These are phyloP conservation scores for Meganola albula DNA, from an alignment of 2,888 invertebrate species.

Conservation along the genomic window DNA sequence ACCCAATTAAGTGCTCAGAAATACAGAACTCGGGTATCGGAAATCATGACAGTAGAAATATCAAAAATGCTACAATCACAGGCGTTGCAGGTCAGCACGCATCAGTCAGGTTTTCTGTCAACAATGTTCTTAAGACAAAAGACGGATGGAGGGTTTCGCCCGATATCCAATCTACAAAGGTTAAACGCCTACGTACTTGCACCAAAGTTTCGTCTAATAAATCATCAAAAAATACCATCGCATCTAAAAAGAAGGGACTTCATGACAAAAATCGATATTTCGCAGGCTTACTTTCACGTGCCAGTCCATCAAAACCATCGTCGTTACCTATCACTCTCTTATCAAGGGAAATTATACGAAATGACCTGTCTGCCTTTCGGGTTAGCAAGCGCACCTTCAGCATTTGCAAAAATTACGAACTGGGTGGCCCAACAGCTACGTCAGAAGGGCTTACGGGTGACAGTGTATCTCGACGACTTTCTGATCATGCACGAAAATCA, in stretches of 20 bases:
- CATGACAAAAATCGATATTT: constrained; percentile 14
- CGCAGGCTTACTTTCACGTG: constrained; percentile 15
- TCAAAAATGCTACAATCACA: neutral
- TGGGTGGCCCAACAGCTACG: constrained; percentile 14
- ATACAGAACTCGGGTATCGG: neutral
- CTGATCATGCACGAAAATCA: constrained; percentile 14
- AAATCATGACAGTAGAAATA: neutral
- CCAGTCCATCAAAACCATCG: constrained; percentile 11
- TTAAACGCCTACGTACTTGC: constrained; percentile 14
- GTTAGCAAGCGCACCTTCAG: constrained; percentile 14
- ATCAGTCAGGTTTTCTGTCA: too few relatives aligned
- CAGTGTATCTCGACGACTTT: constrained; percentile 17
- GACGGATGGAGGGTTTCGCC: constrained; percentile 10
- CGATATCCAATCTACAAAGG: constrained; percentile 15
- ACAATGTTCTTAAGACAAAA: constrained; percentile 14
- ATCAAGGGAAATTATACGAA: constrained; percentile 4
- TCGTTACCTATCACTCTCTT: constrained; percentile 7
- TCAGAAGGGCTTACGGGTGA: constrained; percentile 8
- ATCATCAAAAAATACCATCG: constrained; percentile 10
- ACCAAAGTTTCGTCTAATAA: constrained; percentile 15
- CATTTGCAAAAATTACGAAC: constrained; percentile 15
- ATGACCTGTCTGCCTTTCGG: constrained; percentile 22
- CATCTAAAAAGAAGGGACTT: constrained; percentile 5
- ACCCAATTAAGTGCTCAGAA: too few relatives aligned
- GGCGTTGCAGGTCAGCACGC: neutral